Percentiles rank a stretch among this genome's conserved stretches.
Evolutionary conservation across 1,140 invertebrate genomes (phyloP).

Genomic region (Megalonaias nervosa): DNA sequence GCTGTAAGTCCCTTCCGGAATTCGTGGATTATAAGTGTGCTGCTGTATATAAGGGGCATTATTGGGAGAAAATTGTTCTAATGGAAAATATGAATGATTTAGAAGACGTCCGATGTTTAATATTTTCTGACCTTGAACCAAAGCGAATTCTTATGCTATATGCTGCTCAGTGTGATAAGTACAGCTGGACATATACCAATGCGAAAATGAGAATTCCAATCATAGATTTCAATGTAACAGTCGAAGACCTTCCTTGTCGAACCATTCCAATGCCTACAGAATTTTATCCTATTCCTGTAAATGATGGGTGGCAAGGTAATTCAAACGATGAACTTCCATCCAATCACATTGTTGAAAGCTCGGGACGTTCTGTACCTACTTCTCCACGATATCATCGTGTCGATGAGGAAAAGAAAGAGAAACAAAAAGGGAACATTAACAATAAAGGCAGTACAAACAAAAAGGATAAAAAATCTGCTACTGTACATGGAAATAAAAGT

Average conservation of each 20-base stretch:
- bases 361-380: too few species aligned
- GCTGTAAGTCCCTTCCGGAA: conserved; percentile 15
- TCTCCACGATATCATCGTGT: too few species aligned
- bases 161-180: conserved; percentile 47
- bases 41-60: conserved; percentile 41
- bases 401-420: too few species aligned
- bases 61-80: conserved; percentile 50
- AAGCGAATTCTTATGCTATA: conserved; percentile 38
- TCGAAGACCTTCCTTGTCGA: conserved; percentile 10
- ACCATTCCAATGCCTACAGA: not conserved
- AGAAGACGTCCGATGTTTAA: conserved; percentile 35
- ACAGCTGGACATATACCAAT: conserved; percentile 40
- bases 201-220: conserved; percentile 29
- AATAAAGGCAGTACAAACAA: too few species aligned
- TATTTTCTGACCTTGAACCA: conserved; percentile 43
- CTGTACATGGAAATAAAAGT: too few species aligned
- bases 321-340: not conserved
- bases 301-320: conserved; percentile 14
- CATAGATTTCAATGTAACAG: conserved; percentile 20
- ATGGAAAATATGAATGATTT: conserved; percentile 42
- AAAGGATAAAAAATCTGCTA: too few species aligned
- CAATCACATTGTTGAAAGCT: too few species aligned
- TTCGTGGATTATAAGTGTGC: conserved; percentile 44
- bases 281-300: not conserved
- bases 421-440: too few species aligned